Evolutionary conservation across 2,797 vertebrate species (phyloP), one percentile per base, ranked within the genome.

Genomic region (Malacoraja senta): DNA sequence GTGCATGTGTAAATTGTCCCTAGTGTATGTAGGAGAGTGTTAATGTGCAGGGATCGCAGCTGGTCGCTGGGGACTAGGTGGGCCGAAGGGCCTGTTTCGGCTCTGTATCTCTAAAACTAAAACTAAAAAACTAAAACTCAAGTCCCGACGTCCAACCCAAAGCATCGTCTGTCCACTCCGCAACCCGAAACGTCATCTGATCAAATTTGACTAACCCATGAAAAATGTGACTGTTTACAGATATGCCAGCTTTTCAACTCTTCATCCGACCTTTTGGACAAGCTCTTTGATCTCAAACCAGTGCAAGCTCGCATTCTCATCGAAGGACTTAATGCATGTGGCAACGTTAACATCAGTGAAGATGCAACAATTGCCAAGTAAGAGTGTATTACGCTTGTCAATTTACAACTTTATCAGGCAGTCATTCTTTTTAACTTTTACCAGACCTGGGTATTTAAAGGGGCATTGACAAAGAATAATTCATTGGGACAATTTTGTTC

Each of bases 201-300:
- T 65, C 61, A 83, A 17, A 65, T 88, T 63, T 65, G 61, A 15
- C 84, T 88, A 65, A 88, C 4, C 65, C 19, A 26, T 88, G 63
- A 68, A 2, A 68, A 68, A 88, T 68, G 29, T 88, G 35, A 91
- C 9, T 88, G 12, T 86, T 53, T 63, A 32, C 72, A 93, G 93
- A 21, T 93, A 26, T 93, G 93, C 26, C 72, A 78, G 44, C 32
- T 93, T 26, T 80, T 77, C 86, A 91, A 68, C 21, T 53, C 26
- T 13, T 77, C 58, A 29, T 61, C 93, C 35, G 24, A 68, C 10
- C 53, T 91, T 77, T 93, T 76, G 63, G 88, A 92, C n/a, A 79
- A 32, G 19, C 74, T 93, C 26, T 65, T 79, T 65, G 86, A 93
- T 38, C 77, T 93, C 9, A 79, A 35, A 76, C 35, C 58, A 24